Evolutionary conservation across 1,140 invertebrate genomes (phyloP).

Genomic region (Drosophila melanica): DNA sequence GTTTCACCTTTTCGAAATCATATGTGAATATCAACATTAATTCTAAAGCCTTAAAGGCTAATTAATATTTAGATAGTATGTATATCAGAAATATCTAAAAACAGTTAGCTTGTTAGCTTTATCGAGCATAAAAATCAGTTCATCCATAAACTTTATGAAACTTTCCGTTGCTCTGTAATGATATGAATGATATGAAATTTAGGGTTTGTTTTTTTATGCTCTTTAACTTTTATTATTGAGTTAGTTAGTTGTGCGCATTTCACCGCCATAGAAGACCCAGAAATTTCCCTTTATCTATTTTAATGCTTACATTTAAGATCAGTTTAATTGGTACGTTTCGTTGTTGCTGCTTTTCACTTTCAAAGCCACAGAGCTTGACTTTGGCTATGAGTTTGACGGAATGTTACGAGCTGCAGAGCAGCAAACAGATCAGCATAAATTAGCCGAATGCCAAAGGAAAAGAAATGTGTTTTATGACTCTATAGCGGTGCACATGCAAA

Average conservation of each 20-base stretch:
- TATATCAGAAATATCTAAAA: neutral
- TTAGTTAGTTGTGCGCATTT: slow-evolving; percentile 47
- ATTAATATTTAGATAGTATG: neutral
- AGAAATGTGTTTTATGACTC: slow-evolving; percentile 73
- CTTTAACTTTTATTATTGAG: slow-evolving; percentile 71
- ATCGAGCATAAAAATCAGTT: slow-evolving; percentile 36
- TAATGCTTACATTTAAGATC: slow-evolving; percentile 76
- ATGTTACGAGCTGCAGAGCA: slow-evolving; percentile 46
- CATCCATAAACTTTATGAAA: slow-evolving; percentile 29
- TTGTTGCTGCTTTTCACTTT: slow-evolving; percentile 66
- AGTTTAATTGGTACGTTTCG: slow-evolving; percentile 66
- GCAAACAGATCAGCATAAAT: slow-evolving; percentile 58
- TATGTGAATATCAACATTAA: neutral
- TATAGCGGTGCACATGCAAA: slow-evolving; percentile 78
- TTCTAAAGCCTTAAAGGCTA: neutral
- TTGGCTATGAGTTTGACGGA: slow-evolving; percentile 65
- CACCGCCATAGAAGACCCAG: slow-evolving; percentile 38
- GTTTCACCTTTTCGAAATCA: neutral
- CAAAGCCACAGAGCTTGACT: slow-evolving; percentile 58
- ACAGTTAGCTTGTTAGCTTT: slow-evolving; percentile 27
- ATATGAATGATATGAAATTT: slow-evolving; percentile 35
- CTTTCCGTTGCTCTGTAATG: slow-evolving; percentile 42
- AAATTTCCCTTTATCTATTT: slow-evolving; percentile 79
- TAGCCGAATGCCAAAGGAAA: slow-evolving; percentile 68
- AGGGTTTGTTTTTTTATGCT: slow-evolving; percentile 56